Evolutionary conservation across 2,797 vertebrate genomes (phyloP).

Genomic region (Intellagama lesueurii): DNA sequence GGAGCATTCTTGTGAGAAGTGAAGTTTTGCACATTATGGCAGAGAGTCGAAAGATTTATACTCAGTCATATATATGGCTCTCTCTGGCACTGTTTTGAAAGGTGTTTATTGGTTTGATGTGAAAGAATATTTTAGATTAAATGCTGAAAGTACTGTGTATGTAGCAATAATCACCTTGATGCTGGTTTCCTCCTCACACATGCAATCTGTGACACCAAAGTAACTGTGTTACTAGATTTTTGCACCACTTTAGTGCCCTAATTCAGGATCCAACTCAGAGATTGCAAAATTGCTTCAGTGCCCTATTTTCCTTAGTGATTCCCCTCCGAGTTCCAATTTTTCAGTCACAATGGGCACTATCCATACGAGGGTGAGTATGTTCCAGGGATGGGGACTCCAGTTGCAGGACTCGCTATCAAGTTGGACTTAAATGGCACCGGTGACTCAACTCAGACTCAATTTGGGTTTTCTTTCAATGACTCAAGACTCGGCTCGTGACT

Average conservation of each 20-base stretch:
- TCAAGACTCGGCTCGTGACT: too few species aligned
- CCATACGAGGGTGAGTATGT: neutral
- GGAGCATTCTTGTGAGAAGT: slow-evolving; percentile 68
- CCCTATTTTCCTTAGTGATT: neutral
- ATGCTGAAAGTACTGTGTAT: slow-evolving; percentile 79
- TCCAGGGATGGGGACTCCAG: too few species aligned
- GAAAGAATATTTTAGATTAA: slow-evolving; percentile 82
- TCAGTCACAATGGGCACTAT: neutral
- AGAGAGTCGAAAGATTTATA: slow-evolving; percentile 87
- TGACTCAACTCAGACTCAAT: too few species aligned
- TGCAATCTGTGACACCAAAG: neutral
- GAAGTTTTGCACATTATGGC: slow-evolving; percentile 80
- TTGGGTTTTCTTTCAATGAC: too few species aligned
- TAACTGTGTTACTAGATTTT: slow-evolving; percentile 38
- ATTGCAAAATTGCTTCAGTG: fast-evolving
- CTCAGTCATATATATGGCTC: slow-evolving; percentile 72
- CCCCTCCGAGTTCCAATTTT: neutral
- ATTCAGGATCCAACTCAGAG: neutral
- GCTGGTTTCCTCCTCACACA: slow-evolving; percentile 62
- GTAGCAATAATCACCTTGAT: slow-evolving; percentile 82
- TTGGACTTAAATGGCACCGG: too few species aligned
- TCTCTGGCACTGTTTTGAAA: slow-evolving; percentile 79
- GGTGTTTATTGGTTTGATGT: slow-evolving; percentile 85
- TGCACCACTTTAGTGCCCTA: neutral
- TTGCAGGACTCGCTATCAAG: too few species aligned